Evolutionary conservation across 2,113 vertebrate species (phyloP).

Genomic region (Cromileptes altivelis): DNA sequence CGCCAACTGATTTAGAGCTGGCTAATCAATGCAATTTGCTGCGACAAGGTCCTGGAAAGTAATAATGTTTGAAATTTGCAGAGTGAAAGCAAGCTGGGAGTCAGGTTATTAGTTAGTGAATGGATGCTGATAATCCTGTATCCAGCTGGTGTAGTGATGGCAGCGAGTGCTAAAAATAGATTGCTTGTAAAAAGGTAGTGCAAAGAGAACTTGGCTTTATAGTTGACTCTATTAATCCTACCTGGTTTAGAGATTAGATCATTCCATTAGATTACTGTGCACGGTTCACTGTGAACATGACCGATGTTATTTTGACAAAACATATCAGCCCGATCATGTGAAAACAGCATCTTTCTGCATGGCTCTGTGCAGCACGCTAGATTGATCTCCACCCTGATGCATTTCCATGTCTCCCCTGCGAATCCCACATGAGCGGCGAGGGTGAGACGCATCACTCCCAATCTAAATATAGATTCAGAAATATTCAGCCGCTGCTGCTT

Average conservation of each 20-base stretch:
- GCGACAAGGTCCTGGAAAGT: constrained; percentile 74
- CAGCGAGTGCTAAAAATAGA: constrained; percentile 71
- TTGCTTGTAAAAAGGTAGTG: constrained; percentile 25
- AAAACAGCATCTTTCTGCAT: constrained; percentile 32
- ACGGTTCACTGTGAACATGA: neutral
- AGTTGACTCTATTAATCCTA: constrained; percentile 2
- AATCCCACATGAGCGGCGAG: constrained; percentile 64
- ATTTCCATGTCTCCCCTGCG: constrained; percentile 58
- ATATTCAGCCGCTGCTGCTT: constrained; percentile 68
- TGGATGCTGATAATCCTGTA: constrained; percentile 59
- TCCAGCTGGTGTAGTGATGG: constrained; percentile 52
- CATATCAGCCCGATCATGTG: constrained; percentile 18
- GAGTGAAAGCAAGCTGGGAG: constrained; percentile 44
- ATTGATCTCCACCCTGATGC: constrained; percentile 69
- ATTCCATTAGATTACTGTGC: neutral
- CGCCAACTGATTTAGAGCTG: constrained; percentile 75
- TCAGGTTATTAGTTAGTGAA: constrained; percentile 59
- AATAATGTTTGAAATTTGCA: constrained; percentile 70
- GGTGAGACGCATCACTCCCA: constrained; percentile 70
- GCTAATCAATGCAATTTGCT: constrained; percentile 81
- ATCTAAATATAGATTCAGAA: constrained; percentile 83
- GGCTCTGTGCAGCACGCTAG: constrained; percentile 29
- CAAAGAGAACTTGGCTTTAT: constrained; percentile 42
- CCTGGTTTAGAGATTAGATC: neutral
- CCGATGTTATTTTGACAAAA: constrained; percentile 45